These are phyloP conservation scores for Virgularia gustaviana DNA, from an alignment of 92 coral and sea anemone genomes.

Conservation along the genomic window DNA sequence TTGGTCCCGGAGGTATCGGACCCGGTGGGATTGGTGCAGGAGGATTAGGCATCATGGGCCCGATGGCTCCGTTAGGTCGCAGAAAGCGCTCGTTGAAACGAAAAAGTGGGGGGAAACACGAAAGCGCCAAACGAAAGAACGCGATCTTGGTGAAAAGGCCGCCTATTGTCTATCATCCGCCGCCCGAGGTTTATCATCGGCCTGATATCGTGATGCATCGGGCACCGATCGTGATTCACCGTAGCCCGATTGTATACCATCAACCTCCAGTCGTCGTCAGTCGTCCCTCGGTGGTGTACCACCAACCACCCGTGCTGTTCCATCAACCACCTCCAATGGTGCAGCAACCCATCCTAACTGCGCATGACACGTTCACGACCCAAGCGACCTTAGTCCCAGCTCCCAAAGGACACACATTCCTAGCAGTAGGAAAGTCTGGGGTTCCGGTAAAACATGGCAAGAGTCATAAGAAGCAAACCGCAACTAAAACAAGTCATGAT, in stretches of 20 bases:
- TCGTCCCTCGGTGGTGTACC: slow-evolving; percentile 90
- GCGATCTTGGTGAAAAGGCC: slow-evolving; percentile 80
- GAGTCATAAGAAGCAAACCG: background rate
- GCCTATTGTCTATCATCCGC: slow-evolving; percentile 91
- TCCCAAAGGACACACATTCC: background rate
- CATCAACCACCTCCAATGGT: slow-evolving; percentile 83
- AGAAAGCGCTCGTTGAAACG: slow-evolving; percentile 43
- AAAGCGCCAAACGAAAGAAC: slow-evolving; percentile 77
- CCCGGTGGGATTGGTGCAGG: slow-evolving; percentile 2
- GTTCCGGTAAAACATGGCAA: slow-evolving; percentile 53
- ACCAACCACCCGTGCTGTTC: slow-evolving; percentile 77
- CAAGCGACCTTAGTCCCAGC: slow-evolving; percentile 44
- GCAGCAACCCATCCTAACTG: slow-evolving; percentile 68
- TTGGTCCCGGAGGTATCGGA: slow-evolving; percentile 2
- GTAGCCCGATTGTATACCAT: slow-evolving; percentile 89
- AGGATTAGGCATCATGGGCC: background rate
- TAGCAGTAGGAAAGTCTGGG: slow-evolving; percentile 60
- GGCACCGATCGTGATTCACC: slow-evolving; percentile 88
- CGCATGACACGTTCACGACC: slow-evolving; percentile 76
- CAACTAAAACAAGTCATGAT: background rate
- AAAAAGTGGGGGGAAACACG: slow-evolving; percentile 46
- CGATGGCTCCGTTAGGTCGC: slow-evolving; percentile 1
- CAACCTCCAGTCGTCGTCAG: slow-evolving; percentile 94
- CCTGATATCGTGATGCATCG: slow-evolving; percentile 96
- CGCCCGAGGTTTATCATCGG: slow-evolving; percentile 92